A percentile compares a stretch with the other conserved stretches of the same genome.
phyloP scores from a whole-genome alignment of 2,888 invertebrate genomes.

The Serrognathus titanus region DNA sequence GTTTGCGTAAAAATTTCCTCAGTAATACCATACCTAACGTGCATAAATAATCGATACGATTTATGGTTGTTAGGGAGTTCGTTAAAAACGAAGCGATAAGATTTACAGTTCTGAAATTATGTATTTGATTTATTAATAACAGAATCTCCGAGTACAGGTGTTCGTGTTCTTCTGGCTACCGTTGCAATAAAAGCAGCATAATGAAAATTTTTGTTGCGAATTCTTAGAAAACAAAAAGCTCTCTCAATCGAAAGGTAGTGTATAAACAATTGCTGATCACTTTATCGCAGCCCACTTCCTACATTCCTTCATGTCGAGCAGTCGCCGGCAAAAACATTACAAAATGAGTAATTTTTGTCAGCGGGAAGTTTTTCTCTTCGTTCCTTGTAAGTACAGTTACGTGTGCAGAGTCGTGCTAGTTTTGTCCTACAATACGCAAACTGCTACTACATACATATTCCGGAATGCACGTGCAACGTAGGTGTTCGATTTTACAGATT shows the following conservation, averaged over 20 bases:
- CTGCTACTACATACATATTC: slow-evolving; percentile 2
- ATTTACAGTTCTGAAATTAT: no score
- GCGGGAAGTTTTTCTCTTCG: slow-evolving; percentile 7
- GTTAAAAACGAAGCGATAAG: no score
- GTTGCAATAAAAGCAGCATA: no score
- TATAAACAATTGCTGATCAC: slow-evolving; percentile 12
- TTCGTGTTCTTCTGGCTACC: no score
- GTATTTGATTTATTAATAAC: no score
- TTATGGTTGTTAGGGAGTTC: not conserved
- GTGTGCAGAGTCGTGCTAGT: slow-evolving; percentile 7
- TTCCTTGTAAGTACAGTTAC: slow-evolving; percentile 7
- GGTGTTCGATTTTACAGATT: slow-evolving; percentile 2
- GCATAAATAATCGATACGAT: not conserved
- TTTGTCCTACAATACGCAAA: slow-evolving; percentile 13
- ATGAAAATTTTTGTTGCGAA: not conserved
- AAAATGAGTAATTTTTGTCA: slow-evolving; percentile 37
- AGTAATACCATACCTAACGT: slow-evolving; percentile 1
- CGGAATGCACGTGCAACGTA: slow-evolving; percentile 13
- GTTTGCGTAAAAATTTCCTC: not conserved
- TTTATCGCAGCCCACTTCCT: slow-evolving; percentile 31
- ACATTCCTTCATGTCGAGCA: slow-evolving; percentile 40
- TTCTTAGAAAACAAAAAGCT: not conserved
- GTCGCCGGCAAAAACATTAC: slow-evolving; percentile 31
- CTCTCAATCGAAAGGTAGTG: slow-evolving; percentile 2
- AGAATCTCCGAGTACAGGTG: no score